phyloP scores from a whole-genome alignment of 2,113 vertebrate species.

The Oxygymnocypris stewartii region DNA sequence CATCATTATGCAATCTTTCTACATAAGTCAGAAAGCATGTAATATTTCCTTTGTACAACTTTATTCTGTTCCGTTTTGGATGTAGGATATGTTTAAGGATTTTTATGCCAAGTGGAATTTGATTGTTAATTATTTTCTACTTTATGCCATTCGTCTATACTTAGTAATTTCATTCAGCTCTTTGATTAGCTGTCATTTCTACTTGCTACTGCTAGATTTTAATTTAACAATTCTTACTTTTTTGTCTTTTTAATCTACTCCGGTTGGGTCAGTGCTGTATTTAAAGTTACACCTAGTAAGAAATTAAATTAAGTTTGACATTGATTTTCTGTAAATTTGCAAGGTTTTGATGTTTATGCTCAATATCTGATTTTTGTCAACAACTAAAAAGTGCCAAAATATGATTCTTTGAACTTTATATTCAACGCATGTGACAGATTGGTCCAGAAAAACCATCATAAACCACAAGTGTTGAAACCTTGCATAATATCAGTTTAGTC shows the following conservation, averaged over 20 bases:
- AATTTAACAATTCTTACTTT: conserved; percentile 3
- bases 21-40: conserved; percentile 34
- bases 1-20: conserved; percentile 61
- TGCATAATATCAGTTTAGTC: not conserved
- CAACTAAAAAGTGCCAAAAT: conserved; percentile 50
- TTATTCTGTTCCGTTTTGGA: conserved; percentile 10
- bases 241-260: not conserved
- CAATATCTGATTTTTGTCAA: conserved; percentile 12
- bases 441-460: not conserved
- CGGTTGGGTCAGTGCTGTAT: not conserved
- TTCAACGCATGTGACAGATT: not conserved
- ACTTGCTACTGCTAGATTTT: conserved; percentile 38
- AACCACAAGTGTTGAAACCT: conserved; percentile 21
- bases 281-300: not conserved
- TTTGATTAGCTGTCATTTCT: conserved; percentile 15
- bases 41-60: conserved; percentile 23
- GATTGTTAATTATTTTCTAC: conserved; percentile 37
- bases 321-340: conserved; percentile 18
- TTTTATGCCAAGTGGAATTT: conserved; percentile 43
- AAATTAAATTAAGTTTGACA: not conserved
- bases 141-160: conserved; percentile 28
- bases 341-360: conserved; percentile 27
- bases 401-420: not conserved
- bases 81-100: conserved; percentile 24
- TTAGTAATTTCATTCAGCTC: conserved; percentile 34